Evolutionary conservation across 1,140 invertebrate species (phyloP), one percentile per base, ranked within the genome.

Genomic region (Melitaea cinxia): DNA sequence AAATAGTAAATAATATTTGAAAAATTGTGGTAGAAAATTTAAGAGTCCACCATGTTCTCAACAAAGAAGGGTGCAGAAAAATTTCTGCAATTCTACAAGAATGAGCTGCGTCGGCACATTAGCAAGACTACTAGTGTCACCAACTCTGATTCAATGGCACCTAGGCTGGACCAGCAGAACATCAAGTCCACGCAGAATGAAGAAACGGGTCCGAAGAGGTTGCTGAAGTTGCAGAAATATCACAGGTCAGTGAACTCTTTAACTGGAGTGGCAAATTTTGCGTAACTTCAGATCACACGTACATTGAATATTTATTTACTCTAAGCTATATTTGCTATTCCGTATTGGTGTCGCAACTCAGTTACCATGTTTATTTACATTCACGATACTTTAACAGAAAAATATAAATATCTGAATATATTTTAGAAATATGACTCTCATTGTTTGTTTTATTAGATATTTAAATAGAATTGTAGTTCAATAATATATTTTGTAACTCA

Each of bases 121-220:
- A 93, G 92, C 79, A 93, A 92, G 81, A 93, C 92, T 0, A 90
- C 91, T 12, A 92, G 88, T 62, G 91, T 90, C 21, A 90, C 91
- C n/a, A 93, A 93, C 70, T 93, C 92, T n/a, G 92, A 93, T 70
- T 89, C 91, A 14, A 92, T 93, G 80, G 83, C 88, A 9, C 83
- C 86, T 4, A 83, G 90, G 24, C 78, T 91, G 17, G 89, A 92
- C 68, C 81, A 83, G 71, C 68, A 75, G 37, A 61, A 70, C 47
- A 70, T 68, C 39, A 83, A 80, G 47, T 62, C 83, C 53, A 76
- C 85, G 54, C 85, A 89, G 75, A 85, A 72, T 63, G 85, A 92
- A 14, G 89, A 92, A 53, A 77, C 75, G 47, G 70, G 72, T 15
- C 81, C 83, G n/a, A 91, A 87, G 77, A 91, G 85, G 68, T 75